Evolutionary conservation across 2,888 invertebrate species (phyloP).

Genomic region (Dicyrtomina minuta): DNA sequence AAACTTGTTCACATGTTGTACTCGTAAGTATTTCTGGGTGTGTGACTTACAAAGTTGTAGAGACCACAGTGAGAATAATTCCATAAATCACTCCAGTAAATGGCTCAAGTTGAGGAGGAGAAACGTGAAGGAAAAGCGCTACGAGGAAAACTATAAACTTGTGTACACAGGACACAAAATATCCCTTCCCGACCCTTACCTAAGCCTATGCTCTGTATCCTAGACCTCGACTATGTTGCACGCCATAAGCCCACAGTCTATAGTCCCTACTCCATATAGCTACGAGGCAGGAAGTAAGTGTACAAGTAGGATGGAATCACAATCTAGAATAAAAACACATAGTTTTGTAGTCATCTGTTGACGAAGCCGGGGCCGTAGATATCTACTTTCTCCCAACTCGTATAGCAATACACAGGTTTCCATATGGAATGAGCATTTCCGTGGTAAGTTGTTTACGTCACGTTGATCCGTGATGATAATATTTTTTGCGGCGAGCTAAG

Average conservation of each 20-base stretch:
- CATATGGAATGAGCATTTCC: constrained; percentile 2
- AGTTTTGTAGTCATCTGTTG: no score
- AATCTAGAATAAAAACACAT: no score
- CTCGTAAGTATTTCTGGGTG: neutral
- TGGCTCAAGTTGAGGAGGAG: neutral
- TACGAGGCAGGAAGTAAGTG: no score
- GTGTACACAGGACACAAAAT: neutral
- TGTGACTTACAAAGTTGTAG: neutral
- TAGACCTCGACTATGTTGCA: no score
- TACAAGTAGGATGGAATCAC: no score
- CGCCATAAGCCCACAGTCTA: no score
- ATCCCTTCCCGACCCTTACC: neutral
- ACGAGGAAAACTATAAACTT: no score
- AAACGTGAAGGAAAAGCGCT: neutral
- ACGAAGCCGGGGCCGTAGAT: no score
- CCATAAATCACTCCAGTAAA: constrained; percentile 1
- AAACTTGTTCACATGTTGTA: neutral
- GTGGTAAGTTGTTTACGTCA: constrained; percentile 8
- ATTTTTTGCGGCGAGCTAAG: constrained; percentile 12
- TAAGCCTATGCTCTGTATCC: neutral
- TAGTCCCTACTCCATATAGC: no score
- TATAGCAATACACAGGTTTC: no score
- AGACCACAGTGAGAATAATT: neutral
- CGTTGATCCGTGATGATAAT: constrained; percentile 13
- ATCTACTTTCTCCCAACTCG: no score